Base-by-base conservation (phyloP, 2,888 invertebrate species). In the Drosophila sordidula region DNA sequence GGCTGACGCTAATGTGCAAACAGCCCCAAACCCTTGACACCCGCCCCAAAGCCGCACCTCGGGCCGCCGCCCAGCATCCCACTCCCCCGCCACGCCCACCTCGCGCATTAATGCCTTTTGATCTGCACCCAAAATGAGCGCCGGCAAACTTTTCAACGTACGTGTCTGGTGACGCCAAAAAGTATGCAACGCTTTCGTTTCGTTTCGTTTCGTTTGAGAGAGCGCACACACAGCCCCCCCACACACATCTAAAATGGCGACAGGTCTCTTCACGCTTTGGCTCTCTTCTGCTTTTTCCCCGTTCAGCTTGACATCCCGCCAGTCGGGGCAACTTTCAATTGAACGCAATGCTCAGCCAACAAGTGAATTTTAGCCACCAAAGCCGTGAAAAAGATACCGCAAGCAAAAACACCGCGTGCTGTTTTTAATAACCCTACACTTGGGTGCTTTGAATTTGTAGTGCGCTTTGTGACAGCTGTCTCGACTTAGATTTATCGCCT, bases 1-100 rank as follows among this genome's bases (percentile, higher is more conserved):
- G 77, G 75, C 72, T 70, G 64, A 74, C 87, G 80, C 89, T 83
- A 88, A 83, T 83, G 87, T 80, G 87, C 65, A 71, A 84, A 70
- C 70, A 70, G 65, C 50, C 62, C 58, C 54, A 42, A 59, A 54
- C 68, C 74, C 63, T 59, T 59, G 55, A 55, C 50, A 62, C 46
- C 66, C 29, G 12, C 34, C 14, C 12, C 52, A 9, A 11, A 39
- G 47, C 59, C 32, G 9, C 50, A 2, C 26, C 51, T 44, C 8
- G 12, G 26, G 29, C 22, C 12, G 46, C 38, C 8, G 38, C 34
- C 9, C 38, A n/a, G 2, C 6, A 14, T 8, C 45, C 16, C 26
- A 38, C 1, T 44, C 41, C 11, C 38, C 3, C 12, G 9, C 8
- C 22, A 4, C 22, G 41, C 14, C 47, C 26, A 39, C 26, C 57